Base-by-base conservation (phyloP, 2,113 vertebrate species). In the Elephantulus edwardii region DNA sequence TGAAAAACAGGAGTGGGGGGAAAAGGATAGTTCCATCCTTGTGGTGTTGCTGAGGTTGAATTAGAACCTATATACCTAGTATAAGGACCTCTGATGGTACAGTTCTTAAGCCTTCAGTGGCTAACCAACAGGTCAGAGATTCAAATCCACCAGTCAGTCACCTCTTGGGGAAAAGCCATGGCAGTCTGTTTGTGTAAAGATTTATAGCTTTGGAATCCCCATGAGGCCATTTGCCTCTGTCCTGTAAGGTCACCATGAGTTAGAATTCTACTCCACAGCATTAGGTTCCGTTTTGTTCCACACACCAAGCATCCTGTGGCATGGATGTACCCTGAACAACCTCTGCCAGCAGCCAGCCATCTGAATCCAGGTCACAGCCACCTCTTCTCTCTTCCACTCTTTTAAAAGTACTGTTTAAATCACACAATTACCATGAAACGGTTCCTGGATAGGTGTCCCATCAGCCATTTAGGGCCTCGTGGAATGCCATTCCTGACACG, bases 401-500 rank as follows among this genome's bases (percentile, higher is more conserved):
- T 19, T 19, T 46, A 35, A 40, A 20, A 10, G 2, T 4, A 22
- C 66, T 44, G 5, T n/a, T 50, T 48, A 40, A 60, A 68, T 40
- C 24, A 38, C 28, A 40, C 14, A 6, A 2, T 26, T 19, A n/a
- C 46, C 85, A 76, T 22, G 16, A 50, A 48, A 48, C 6, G 1
- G 46, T 30, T 76, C 88, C 78, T 28, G 17, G n/a, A 5, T 13
- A 64, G 46, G 46, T 24, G 48, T 28, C 11, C 14, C 5, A 40
- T 14, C 60, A 46, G 46, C 52, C 12, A 0, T 10, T 44, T 14
- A 33, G 52, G 74, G 11, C 17, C 44, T 38, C n/a, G 35, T 14
- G 4, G 8, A 4, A 11, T 1, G 0, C 74, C 2, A 42, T 4
- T 2, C 11, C 26, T 19, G 35, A 30, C 0, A 0, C 17, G 0